Evolutionary conservation across 2,113 vertebrate genomes (phyloP), one percentile per base, ranked within the genome.

Genomic region (Uria lomvia): DNA sequence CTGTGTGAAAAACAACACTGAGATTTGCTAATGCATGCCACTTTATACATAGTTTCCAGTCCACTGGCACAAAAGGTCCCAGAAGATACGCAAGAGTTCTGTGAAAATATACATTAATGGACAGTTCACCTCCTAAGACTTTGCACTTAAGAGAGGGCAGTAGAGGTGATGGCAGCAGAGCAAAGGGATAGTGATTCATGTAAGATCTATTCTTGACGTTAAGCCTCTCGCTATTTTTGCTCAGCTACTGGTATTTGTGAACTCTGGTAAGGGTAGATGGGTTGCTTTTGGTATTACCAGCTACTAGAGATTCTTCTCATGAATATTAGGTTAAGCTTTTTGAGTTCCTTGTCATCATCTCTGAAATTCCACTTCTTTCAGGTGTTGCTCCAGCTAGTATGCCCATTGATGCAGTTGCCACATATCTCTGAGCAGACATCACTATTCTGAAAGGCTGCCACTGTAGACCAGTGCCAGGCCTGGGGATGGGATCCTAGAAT

Each of bases 361-460:
- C 17, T 92, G 67, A 88, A 65, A 65, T 70, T 40, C 16, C 2
- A 65, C 10, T 40, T 83, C 11, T 43, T 21, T 36, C 23, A 52
- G 7, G 4, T 27, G 5, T n/a, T 15, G 2, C 12, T 12, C 18
- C 11, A 24, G 22, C 36, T 66, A 24, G 6, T 49, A 12, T 6
- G 4, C 4, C 21, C 21, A 29, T 3, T 36, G 27, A 36, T 22
- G 30, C 9, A 24, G 3, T 17, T 62, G 59, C 20, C 23, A 27
- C 0, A 0, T 3, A 10, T 30, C 19, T 75, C 59, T 77, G 24
- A 13, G 15, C 38, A 62, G 36, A 32, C 0, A 42, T 3, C 6
- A 16, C 9, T 56, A 6, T 18, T 81, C 40, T 65, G 71, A 87
- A 40, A 74, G 5, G 12, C 29, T 71, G 12, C 6, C 32, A 9